Evolutionary conservation across 2,797 vertebrate species (phyloP).

Genomic region (Triplophysa yarkandensis): DNA sequence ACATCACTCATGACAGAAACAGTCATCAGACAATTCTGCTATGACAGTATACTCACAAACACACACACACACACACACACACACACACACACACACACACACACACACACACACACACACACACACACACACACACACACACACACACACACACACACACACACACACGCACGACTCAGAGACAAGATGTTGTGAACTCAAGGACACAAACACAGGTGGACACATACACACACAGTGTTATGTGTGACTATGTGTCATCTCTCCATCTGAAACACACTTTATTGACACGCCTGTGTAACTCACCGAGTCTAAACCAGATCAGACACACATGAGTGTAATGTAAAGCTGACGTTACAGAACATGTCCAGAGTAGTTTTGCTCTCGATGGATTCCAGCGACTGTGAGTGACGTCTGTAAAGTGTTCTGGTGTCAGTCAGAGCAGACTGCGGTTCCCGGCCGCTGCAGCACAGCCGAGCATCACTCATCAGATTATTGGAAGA

Average conservation of each 20-base stretch:
- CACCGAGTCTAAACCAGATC: too few species aligned
- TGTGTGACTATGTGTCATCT: not conserved
- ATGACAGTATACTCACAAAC: constrained; percentile 6
- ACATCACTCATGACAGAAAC: constrained; percentile 19
- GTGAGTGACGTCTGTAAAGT: constrained; percentile 5
- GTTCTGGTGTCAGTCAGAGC: constrained; percentile 20
- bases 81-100: constrained; percentile 14
- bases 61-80: not conserved
- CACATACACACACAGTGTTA: not conserved
- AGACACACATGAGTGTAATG: too few species aligned
- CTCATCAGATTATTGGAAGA: constrained; percentile 64
- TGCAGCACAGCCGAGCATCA: constrained; percentile 61
- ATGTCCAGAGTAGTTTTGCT: too few species aligned
- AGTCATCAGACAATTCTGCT: not conserved
- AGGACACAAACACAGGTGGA: constrained; percentile 9
- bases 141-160: too few species aligned
- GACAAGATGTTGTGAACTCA: not conserved
- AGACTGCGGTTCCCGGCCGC: constrained; percentile 17
- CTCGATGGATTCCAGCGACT: not conserved
- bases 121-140: constrained; percentile 1
- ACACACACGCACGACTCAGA: not conserved
- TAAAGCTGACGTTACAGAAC: too few species aligned
- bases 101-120: constrained; percentile 12
- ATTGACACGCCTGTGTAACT: not conserved
- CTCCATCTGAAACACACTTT: not conserved